Conservation (phyloP, 2,888 invertebrate genomes). For the Caradrina clavipalpis region DNA sequence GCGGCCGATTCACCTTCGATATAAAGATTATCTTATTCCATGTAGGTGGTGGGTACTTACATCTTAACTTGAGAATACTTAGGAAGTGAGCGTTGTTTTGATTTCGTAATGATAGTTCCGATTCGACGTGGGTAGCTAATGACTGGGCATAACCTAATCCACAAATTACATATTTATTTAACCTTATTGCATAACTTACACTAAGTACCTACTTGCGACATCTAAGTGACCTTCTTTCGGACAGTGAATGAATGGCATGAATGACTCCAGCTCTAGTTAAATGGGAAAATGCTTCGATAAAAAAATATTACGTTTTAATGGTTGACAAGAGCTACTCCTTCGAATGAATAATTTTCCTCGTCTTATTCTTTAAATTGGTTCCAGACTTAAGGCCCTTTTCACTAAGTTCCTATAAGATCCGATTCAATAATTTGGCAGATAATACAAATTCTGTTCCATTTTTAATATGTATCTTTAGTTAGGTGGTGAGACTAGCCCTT, state of each 20-base stretch:
- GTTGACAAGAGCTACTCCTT: not conserved
- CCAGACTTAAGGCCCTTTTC: not conserved
- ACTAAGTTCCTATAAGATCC: not conserved
- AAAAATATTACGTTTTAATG: constrained; percentile 24
- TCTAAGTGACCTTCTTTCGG: constrained; percentile 49
- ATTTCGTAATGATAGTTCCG: constrained; percentile 76
- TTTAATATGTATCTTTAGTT: not conserved
- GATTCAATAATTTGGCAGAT: not conserved
- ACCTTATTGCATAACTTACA: constrained; percentile 56
- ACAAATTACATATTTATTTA: constrained; percentile 66
- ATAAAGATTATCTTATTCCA: constrained; percentile 79
- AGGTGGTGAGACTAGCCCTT: too few species aligned
- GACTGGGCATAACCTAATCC: constrained; percentile 64
- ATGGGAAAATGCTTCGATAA: constrained; percentile 28
- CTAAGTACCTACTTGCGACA: constrained; percentile 42
- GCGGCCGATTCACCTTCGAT: constrained; percentile 89
- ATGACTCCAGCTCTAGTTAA: constrained; percentile 41
- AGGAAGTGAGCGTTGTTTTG: constrained; percentile 76
- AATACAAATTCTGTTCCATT: not conserved
- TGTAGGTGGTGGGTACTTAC: constrained; percentile 82
- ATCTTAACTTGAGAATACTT: constrained; percentile 69
- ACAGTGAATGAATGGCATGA: constrained; percentile 38
- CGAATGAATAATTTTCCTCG: not conserved
- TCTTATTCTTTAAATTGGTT: not conserved
- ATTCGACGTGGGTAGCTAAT: constrained; percentile 74